Percentiles rank a stretch among this genome's conserved stretches.
Conservation (phyloP, 2,113 vertebrate species). For the Marmota monax region DNA sequence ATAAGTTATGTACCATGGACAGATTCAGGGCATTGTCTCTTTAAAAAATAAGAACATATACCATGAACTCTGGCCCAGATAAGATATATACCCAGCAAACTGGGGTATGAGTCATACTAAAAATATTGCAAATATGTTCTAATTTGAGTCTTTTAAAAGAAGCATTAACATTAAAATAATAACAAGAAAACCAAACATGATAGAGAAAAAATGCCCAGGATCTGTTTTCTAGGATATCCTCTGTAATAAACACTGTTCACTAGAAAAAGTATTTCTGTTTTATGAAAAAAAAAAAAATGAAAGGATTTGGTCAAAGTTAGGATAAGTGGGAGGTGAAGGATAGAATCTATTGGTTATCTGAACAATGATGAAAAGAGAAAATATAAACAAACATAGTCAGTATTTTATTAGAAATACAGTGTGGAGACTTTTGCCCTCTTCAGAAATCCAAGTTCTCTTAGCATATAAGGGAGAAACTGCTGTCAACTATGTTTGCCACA, state of each 20-base stretch:
- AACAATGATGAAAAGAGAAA: background rate
- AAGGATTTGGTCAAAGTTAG: background rate
- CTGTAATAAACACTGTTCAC: background rate
- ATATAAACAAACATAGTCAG: background rate
- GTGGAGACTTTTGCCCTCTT: background rate
- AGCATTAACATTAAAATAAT: conserved; percentile 62
- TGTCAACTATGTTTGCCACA: background rate
- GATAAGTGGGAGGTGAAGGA: background rate
- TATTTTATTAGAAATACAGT: background rate
- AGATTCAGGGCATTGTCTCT: conserved; percentile 71
- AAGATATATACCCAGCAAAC: conserved; percentile 45
- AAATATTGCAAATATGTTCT: conserved; percentile 74
- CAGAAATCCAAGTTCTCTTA: conserved; percentile 6
- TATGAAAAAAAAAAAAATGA: background rate
- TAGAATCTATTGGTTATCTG: background rate
- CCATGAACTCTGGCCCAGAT: conserved; percentile 66
- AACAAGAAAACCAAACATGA: background rate
- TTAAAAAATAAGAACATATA: conserved; percentile 73
- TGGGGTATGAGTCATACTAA: conserved; percentile 59
- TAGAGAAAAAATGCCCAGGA: background rate
- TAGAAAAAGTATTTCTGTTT: background rate
- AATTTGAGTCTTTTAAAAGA: conserved; percentile 15
- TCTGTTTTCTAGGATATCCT: background rate
- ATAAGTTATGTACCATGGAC: conserved; percentile 73
- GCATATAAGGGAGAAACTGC: background rate